Base-by-base conservation (phyloP, 2,797 vertebrate genomes). In the Avahi laniger region DNA sequence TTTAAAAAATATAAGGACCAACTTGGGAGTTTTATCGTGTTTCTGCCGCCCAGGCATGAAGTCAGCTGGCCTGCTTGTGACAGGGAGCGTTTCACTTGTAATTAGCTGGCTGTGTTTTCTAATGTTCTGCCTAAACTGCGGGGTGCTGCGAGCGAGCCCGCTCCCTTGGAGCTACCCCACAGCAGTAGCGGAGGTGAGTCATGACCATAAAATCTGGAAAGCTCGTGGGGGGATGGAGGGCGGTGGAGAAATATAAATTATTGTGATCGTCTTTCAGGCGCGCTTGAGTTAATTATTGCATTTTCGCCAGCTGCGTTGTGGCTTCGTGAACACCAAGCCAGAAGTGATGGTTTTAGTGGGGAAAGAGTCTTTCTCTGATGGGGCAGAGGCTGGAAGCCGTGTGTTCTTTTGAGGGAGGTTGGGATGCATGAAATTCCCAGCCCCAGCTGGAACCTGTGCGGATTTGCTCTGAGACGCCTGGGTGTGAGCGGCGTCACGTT, bases 161-260 rank as follows among this genome's bases (percentile, higher is more conserved):
- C 61, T 87, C 92, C 90, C 88, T 81, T 3, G 4, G 86, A 91
- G 61, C 90, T 41, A 54, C 70, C 79, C 93, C 33, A 7, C 80
- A 38, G 96, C 81, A 75, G 95, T 84, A 89, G 96, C 48, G 73
- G 95, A 94, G 95, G 95, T 97, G 97, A 98, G 89, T 98, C 96
- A 97, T 35, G n/a, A 52, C 73, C 76, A 63, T 91, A 70, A 78
- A 97, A 96, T 96, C 87, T 86, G 76, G 50, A 93, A 92, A 50
- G 79, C 70, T 92, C 0, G 0, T 17, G 13, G 73, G 63, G 92
- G 75, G 65, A 35, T 10, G 85, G 33, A 38, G 89, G 84, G 79
- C 54, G 78, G 70, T 28, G 76, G 93, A 72, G 89, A 96, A 88
- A 87, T 92, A 93, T 48, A 96, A 97, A 97, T 93, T 61, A 97